Evolutionary conservation across 1,140 invertebrate genomes (phyloP).

Genomic region (Orussus abietinus): DNA sequence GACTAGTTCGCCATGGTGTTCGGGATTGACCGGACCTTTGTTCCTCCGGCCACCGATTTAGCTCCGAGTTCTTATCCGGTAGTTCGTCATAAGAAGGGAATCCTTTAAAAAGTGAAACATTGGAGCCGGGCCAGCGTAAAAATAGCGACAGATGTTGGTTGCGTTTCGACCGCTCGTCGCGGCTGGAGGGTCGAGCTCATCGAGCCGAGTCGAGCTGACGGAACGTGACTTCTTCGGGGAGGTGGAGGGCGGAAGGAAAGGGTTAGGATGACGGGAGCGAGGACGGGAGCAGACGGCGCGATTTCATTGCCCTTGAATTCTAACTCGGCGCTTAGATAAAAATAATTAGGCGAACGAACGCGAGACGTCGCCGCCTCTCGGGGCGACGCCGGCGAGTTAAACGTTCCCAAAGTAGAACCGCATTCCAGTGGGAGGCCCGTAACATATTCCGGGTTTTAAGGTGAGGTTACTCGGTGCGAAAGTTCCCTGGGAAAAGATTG

Average conservation of each 20-base stretch:
- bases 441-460: no score
- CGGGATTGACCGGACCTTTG: no score
- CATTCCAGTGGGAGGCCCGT: no score
- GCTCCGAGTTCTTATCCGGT: conserved; percentile 40
- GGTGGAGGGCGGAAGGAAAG: conserved; percentile 18
- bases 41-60: no score
- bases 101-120: conserved; percentile 51
- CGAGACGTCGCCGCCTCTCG: no score
- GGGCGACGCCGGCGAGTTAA: no score
- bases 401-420: no score
- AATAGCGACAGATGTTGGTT: conserved; percentile 55
- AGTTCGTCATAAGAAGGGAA: conserved; percentile 45
- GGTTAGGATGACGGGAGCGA: conserved; percentile 6
- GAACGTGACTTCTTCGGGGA: conserved; percentile 16
- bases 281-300: conserved; percentile 18
- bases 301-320: conserved; percentile 53
- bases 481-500: no score
- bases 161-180: conserved; percentile 15
- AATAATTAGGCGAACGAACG: conserved; percentile 50
- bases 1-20: no score
- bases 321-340: conserved; percentile 45
- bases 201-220: conserved; percentile 17
- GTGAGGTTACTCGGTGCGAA: no score
- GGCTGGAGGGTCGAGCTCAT: background rate
- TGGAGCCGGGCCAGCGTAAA: conserved; percentile 53